Evolutionary conservation across 2,888 invertebrate species (phyloP).

Genomic region (Nesidiocoris tenuis): DNA sequence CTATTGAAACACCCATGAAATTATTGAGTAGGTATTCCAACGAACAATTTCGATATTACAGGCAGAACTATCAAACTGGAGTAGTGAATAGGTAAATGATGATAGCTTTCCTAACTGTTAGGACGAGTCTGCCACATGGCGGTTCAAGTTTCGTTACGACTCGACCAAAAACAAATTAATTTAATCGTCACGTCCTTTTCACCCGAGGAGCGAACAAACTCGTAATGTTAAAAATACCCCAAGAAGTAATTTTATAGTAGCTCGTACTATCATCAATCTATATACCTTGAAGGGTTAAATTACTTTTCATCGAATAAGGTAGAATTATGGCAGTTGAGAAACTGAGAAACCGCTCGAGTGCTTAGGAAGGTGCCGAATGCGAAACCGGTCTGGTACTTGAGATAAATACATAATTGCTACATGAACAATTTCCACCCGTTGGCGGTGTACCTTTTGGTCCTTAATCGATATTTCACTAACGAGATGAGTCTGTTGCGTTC

Average conservation of each 20-base stretch:
- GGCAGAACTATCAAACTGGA: no score
- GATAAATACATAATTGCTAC: constrained; percentile 45
- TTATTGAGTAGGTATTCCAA: no score
- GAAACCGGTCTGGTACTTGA: constrained; percentile 43
- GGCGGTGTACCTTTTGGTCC: background rate
- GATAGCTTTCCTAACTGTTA: background rate
- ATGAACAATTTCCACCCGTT: background rate
- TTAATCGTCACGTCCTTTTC: constrained; percentile 2
- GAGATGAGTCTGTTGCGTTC: background rate
- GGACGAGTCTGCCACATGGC: no score
- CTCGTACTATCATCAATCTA: background rate
- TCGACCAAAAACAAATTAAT: background rate
- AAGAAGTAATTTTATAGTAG: background rate
- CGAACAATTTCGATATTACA: no score
- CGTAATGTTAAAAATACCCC: background rate
- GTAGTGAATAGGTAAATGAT: background rate
- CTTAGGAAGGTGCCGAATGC: constrained; percentile 32
- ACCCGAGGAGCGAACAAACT: no score
- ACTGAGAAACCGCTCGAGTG: background rate
- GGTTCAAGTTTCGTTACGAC: background rate
- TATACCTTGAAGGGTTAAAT: background rate
- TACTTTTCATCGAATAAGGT: background rate
- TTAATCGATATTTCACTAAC: background rate
- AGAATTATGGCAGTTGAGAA: background rate
- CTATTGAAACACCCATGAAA: no score